These are phyloP conservation scores for Lysiphlebus fabarum DNA, from an alignment of 1,140 invertebrate genomes.

Conservation along the genomic window DNA sequence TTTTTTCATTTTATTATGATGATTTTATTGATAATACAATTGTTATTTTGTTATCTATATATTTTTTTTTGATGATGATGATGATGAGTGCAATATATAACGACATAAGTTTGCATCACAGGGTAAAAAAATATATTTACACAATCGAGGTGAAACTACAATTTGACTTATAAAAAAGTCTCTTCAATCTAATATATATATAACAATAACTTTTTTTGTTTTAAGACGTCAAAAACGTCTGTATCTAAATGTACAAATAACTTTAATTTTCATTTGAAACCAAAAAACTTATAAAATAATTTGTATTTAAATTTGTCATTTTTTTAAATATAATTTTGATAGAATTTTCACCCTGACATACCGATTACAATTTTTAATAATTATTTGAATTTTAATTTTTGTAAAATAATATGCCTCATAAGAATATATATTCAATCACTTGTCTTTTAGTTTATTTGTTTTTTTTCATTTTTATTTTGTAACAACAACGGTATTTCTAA, in stretches of 20 bases:
- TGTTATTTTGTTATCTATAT: neutral
- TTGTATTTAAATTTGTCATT: too few species aligned
- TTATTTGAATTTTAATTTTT: too few species aligned
- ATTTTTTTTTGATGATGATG: neutral
- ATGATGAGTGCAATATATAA: too few species aligned
- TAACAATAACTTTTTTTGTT: conserved; percentile 1
- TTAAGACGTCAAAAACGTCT: neutral
- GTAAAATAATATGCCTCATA: too few species aligned
- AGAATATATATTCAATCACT: too few species aligned
- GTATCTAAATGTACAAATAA: neutral
- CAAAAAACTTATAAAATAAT: neutral
- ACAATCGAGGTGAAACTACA: conserved; percentile 13
- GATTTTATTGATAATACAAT: neutral
- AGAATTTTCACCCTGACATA: too few species aligned
- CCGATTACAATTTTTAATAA: too few species aligned
- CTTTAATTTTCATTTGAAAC: neutral
- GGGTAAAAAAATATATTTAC: conserved; percentile 31
- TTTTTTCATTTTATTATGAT: too few species aligned
- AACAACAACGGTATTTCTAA: too few species aligned
- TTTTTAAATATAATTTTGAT: too few species aligned
- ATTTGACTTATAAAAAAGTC: conserved; percentile 1
- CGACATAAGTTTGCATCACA: neutral
- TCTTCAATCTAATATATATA: neutral
- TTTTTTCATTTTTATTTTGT: too few species aligned
- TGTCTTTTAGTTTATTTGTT: too few species aligned